Evolutionary conservation across 2,797 vertebrate genomes (phyloP).

Genomic region (Sitta carolinensis): DNA sequence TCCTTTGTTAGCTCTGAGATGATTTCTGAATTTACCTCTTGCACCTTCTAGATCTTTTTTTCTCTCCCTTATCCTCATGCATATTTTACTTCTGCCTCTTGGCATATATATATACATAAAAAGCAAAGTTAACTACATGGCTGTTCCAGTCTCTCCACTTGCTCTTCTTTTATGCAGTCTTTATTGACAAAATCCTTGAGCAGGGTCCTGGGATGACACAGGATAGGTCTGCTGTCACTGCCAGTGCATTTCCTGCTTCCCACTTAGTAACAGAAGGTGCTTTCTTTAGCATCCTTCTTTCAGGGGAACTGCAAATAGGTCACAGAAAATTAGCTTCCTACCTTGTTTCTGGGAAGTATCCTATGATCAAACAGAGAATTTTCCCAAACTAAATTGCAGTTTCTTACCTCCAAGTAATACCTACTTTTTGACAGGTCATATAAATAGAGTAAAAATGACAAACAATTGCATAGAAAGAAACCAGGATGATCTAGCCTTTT

Average conservation of each 20-base stretch:
- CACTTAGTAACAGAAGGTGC: constrained; percentile 9
- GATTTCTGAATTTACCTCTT: neutral
- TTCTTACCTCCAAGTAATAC: neutral
- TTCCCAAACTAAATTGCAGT: neutral
- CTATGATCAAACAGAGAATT: constrained; percentile 22
- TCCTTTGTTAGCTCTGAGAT: neutral
- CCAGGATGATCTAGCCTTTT: neutral
- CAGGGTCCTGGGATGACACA: neutral
- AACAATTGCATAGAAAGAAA: neutral
- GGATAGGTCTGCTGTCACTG: neutral
- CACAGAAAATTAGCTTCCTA: constrained; percentile 29
- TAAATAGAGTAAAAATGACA: constrained; percentile 1
- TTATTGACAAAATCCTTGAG: neutral
- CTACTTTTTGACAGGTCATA: constrained; percentile 29
- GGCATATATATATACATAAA: neutral
- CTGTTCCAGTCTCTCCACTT: neutral
- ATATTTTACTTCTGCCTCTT: neutral
- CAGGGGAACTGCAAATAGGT: constrained; percentile 27
- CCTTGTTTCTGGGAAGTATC: constrained; percentile 18
- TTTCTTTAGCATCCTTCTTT: constrained; percentile 39
- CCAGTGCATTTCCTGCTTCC: neutral
- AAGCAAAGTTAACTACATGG: neutral
- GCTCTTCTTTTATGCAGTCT: neutral
- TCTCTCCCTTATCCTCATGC: neutral
- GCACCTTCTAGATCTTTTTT: neutral